Base-by-base conservation (phyloP, 2,888 invertebrate species). In the Brachyptera risi region DNA sequence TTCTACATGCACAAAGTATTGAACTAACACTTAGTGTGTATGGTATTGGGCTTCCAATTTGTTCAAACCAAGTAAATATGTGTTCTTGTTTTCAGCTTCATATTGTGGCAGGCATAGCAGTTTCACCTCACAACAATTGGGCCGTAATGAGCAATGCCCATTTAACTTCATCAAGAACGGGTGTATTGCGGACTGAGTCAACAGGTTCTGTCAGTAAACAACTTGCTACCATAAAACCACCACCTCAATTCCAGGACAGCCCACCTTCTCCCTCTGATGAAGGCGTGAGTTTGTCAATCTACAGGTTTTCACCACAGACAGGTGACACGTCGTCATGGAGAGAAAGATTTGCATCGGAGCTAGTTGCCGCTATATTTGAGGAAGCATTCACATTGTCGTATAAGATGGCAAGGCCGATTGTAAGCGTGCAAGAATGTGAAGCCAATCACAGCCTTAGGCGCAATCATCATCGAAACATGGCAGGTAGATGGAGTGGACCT, bases 171-270 rank as follows among this genome's bases (percentile, higher is more conserved):
- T 27, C 19, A 27, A 35, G 35, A 31, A 77, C 78, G 58, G 80
- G 80, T 78, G 74, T 73, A 21, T 72, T 74, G 7, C 81, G 82
- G 63, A 78, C 83, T 70, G 84, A 84, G 56, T 80, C 81, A 68
- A 71, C 81, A 58, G 78, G 80, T 31, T 74, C 74, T 51, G 76
- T 66, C 37, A 68, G 68, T 59, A 70, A 69, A 62, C 68, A 67
- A 60, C 59, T 64, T 56, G 56, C 75, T 58, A 83, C 88, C 15
- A 90, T 92, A 67, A 90, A 90, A 71, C 92, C 92, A 64, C 92
- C 92, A 15, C 87, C 86, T 15, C 90, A 92, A 73, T 92, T 92
- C 76, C 92, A 91, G 78, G 90, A 83, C 68, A 79, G 78, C 67
- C 76, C 69, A 23, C 62, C 64, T 24, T 64, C 61, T 24, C 59